Evolutionary conservation across 2,113 vertebrate species (phyloP).

Genomic region (Rhinolophus ferrumequinum): DNA sequence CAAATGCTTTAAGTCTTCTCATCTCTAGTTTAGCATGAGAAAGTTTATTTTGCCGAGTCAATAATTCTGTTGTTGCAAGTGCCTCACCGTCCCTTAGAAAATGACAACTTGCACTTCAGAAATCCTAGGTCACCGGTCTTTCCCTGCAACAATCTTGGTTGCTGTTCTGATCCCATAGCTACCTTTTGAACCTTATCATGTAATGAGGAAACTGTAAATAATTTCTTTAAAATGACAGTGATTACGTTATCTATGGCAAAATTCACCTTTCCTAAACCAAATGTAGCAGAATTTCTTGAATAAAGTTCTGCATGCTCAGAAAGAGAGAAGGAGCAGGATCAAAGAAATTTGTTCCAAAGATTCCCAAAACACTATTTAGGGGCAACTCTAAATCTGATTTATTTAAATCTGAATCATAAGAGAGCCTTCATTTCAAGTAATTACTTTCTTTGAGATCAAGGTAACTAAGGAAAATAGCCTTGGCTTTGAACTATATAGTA

Average conservation of each 20-base stretch:
- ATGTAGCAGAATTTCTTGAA: background rate
- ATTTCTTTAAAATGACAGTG: background rate
- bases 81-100: background rate
- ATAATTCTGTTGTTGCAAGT: background rate
- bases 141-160: background rate
- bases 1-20: background rate
- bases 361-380: background rate
- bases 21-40: background rate
- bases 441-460: background rate
- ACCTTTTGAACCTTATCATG: background rate
- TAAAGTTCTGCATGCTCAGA: background rate
- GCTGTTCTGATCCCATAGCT: background rate
- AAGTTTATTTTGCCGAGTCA: background rate
- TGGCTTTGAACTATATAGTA: background rate
- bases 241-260: background rate
- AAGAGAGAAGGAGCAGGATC: background rate
- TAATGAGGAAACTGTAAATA: background rate
- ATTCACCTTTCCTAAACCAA: background rate
- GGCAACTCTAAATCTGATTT: background rate
- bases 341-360: background rate
- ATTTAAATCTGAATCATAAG: background rate
- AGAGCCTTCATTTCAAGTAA: background rate
- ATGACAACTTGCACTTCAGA: background rate
- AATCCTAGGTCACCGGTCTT: background rate
- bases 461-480: background rate